Base-by-base conservation (phyloP, 2,888 invertebrate genomes). In the Nebria salina region DNA sequence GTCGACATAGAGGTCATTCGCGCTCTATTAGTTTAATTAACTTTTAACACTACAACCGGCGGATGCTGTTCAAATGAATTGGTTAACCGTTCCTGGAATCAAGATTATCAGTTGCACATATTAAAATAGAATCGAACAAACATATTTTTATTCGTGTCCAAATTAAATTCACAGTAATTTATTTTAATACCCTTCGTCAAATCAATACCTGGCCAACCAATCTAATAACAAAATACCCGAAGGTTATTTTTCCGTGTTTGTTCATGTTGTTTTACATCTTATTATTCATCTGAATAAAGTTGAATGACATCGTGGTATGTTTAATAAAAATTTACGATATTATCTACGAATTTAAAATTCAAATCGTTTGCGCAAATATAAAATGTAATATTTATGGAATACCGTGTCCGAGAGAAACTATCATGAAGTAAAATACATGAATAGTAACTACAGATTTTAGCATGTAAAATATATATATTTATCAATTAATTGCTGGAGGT, bases 1-100 rank as follows among this genome's bases (percentile, higher is more conserved):
- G 80, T 74, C 78, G 77, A 13, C 64, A 65, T 15, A 64, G 65
- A 72, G 77, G 77, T 75, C 79, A 79, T 68, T 26, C 54, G 72
- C 72, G 41, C 66, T 80, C 75, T 72, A 75, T 80, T 75, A 75
- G 75, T 75, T 80, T 80, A 75, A 80, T 80, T 80, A 80, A 70
- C 80, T 80, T 75, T 75, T 80, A 68, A 80, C 80, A 80, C 75
- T 54, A 26, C 68, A 66, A 66, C 68, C 72, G 72, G 42, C 68
- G 76, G 77, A 72, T 76, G 66, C 42, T 26, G 20, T 76, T 54
- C 74, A 11, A 20, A 54, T 75, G 75, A 41, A 54, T 54, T 74
- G 75, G 26, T 26, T 20, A 25, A 68, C 68, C 15, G 68, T 25
- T 20, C 68, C 68, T 7, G 68, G 68, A 68, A 26, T 68, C 26